These are phyloP conservation scores for Heliornis fulica DNA, from an alignment of 2,113 vertebrate species.

Conservation along the genomic window DNA sequence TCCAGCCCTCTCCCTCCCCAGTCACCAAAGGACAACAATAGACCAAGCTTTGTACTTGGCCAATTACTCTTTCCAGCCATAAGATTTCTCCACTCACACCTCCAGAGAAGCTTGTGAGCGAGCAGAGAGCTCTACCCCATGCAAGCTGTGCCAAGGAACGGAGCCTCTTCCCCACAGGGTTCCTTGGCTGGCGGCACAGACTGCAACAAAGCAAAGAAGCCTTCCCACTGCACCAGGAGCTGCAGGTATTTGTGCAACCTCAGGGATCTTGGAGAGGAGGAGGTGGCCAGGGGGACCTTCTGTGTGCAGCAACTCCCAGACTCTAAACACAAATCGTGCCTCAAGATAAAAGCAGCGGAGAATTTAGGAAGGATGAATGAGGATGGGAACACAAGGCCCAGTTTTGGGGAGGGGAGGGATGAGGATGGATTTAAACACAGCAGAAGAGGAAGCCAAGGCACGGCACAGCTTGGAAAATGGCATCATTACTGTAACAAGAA, in stretches of 20 bases:
- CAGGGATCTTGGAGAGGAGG: background rate
- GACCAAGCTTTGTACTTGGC: background rate
- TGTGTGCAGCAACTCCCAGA: background rate
- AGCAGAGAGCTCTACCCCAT: background rate
- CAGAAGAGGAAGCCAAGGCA: background rate
- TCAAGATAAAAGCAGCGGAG: background rate
- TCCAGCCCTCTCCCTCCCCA: background rate
- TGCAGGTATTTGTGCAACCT: background rate
- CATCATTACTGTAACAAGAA: background rate
- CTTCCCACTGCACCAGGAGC: background rate
- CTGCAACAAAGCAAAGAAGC: background rate
- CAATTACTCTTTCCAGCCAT: background rate
- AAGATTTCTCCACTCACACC: background rate
- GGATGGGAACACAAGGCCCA: background rate
- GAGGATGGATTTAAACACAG: background rate
- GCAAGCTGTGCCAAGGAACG: accelerated
- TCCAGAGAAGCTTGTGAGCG: background rate
- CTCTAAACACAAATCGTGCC: accelerated
- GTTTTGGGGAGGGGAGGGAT: background rate
- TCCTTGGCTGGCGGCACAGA: background rate
- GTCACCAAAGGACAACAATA: background rate
- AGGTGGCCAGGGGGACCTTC: accelerated
- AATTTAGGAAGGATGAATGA: background rate
- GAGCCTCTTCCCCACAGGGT: background rate
- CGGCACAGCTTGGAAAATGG: background rate